Evolutionary conservation across 1,140 invertebrate species (phyloP).

Genomic region (Temnothorax curvispinosus): DNA sequence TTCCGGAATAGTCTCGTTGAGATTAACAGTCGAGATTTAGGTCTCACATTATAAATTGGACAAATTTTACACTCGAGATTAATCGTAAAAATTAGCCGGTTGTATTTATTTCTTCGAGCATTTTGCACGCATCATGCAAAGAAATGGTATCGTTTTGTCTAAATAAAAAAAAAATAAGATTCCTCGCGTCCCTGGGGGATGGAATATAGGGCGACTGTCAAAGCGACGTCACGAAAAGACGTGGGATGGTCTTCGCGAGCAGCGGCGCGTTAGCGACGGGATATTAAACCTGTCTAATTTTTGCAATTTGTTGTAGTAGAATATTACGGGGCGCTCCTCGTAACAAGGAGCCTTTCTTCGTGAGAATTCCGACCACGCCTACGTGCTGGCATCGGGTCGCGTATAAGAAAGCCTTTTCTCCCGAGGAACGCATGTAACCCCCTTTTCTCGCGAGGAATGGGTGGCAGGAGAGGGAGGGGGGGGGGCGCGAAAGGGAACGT

Average conservation of each 20-base stretch:
- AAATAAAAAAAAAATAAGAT: background rate
- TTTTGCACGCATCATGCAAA: too few relatives aligned
- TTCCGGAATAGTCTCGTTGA: background rate
- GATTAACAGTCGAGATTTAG: background rate
- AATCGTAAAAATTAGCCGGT: background rate
- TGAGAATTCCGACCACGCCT: slow-evolving; percentile 52
- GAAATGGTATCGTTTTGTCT: background rate
- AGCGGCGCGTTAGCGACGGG: slow-evolving; percentile 9
- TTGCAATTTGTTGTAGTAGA: slow-evolving; percentile 77
- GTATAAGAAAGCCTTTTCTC: slow-evolving; percentile 25
- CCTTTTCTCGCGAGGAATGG: background rate
- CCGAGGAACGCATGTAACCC: slow-evolving; percentile 38
- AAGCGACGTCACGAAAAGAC: slow-evolving; percentile 4
- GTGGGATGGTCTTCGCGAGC: slow-evolving; percentile 2
- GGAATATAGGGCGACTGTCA: background rate
- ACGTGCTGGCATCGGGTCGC: background rate
- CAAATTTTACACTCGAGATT: background rate
- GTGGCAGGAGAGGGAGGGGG: background rate
- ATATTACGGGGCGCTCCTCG: slow-evolving; percentile 66
- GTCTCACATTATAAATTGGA: background rate
- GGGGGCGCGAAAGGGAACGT: background rate
- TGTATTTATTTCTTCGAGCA: background rate
- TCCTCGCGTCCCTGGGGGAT: background rate
- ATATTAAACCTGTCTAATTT: slow-evolving; percentile 79
- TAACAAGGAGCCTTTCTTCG: slow-evolving; percentile 73